Percentiles rank a stretch among this genome's conserved stretches.
phyloP scores from a whole-genome alignment of 35 echinoderm and acorn worm genomes.

The Apostichopus californicus region DNA sequence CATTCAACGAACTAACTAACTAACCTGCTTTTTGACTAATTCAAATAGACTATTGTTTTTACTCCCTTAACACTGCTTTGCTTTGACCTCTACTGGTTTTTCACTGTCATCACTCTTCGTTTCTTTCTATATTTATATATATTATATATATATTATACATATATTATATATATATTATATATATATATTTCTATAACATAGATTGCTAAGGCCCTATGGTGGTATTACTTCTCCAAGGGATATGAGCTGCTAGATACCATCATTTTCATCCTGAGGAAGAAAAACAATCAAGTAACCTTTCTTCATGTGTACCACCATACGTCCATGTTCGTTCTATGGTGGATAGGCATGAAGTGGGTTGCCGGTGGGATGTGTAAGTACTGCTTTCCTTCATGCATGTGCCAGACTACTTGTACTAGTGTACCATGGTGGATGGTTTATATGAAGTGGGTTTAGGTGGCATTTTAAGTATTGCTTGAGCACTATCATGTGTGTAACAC shows the following conservation, averaged over 20 bases:
- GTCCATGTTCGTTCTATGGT: slow-evolving; percentile 92
- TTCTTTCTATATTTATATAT: too few relatives aligned
- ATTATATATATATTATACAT: too few relatives aligned
- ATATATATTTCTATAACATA: slow-evolving; percentile 8
- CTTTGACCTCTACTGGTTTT: too few relatives aligned
- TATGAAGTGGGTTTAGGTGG: too few relatives aligned
- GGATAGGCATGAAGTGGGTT: slow-evolving; percentile 95
- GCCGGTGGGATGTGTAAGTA: slow-evolving; percentile 94
- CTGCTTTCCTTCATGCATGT: slow-evolving; percentile 42
- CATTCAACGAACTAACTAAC: too few relatives aligned
- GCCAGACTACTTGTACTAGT: slow-evolving; percentile 84
- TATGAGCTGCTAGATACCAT: slow-evolving; percentile 90
- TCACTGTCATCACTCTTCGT: too few relatives aligned
- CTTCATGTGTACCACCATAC: slow-evolving; percentile 98
- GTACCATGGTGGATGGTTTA: not conserved
- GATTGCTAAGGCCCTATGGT: slow-evolving; percentile 92
- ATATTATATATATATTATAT: too few relatives aligned
- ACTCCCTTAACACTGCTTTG: too few relatives aligned
- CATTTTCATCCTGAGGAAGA: slow-evolving; percentile 95
- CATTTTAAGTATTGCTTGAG: too few relatives aligned
- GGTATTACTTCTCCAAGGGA: slow-evolving; percentile 96
- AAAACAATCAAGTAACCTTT: slow-evolving; percentile 86
- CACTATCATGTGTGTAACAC: too few relatives aligned
- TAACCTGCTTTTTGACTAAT: too few relatives aligned
- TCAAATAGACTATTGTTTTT: too few relatives aligned